Percentiles rank a stretch among this genome's conserved stretches.
Evolutionary conservation across 1,140 invertebrate species (phyloP).

Genomic region (Atta colombica): DNA sequence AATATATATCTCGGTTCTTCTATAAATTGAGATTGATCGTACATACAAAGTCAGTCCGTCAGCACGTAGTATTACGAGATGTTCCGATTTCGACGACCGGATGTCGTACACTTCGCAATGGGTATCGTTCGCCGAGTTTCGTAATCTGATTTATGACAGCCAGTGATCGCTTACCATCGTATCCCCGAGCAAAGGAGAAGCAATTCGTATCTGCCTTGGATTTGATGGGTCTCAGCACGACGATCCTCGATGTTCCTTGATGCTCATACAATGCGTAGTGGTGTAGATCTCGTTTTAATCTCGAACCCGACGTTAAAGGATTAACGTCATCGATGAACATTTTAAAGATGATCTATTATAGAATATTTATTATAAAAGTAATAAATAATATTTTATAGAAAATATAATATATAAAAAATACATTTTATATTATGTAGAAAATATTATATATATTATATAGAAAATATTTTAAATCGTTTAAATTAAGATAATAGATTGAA

Average conservation of each 20-base stretch:
- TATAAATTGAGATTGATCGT: slow-evolving; percentile 70
- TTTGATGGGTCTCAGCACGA: slow-evolving; percentile 33
- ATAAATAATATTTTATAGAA: no score
- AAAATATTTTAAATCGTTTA: not conserved
- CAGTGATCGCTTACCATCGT: slow-evolving; percentile 47
- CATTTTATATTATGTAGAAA: no score
- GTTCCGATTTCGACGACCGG: slow-evolving; percentile 32
- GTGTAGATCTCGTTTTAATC: slow-evolving; percentile 9
- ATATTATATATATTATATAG: no score
- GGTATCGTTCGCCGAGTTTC: slow-evolving; percentile 50
- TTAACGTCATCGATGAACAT: not conserved
- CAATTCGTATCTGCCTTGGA: slow-evolving; percentile 54
- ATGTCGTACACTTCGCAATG: slow-evolving; percentile 42
- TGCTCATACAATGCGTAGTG: not conserved
- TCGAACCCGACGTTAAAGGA: not conserved
- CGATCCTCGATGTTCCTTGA: slow-evolving; percentile 3
- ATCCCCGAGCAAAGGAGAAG: slow-evolving; percentile 20
- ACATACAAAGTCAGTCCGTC: slow-evolving; percentile 38
- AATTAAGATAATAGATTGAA: not conserved
- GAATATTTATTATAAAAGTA: no score
- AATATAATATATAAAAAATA: no score
- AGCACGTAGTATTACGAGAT: slow-evolving; percentile 33
- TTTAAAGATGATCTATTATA: not conserved
- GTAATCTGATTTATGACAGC: slow-evolving; percentile 58
- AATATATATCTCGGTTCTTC: slow-evolving; percentile 26